These are phyloP conservation scores for Anas capensis DNA, from an alignment of 2,797 vertebrate genomes.

Conservation along the genomic window DNA sequence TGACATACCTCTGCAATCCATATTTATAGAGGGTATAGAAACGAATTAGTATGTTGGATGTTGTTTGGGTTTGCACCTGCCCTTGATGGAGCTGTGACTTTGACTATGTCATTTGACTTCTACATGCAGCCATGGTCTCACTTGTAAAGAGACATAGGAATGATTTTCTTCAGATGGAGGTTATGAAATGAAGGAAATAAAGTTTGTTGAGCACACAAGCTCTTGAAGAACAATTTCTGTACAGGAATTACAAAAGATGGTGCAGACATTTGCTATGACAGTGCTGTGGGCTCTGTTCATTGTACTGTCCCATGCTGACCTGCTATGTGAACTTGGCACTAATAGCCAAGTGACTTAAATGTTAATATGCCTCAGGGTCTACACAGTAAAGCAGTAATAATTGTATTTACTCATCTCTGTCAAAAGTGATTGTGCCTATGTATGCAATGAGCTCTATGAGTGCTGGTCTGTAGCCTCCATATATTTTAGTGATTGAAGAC, in stretches of 20 bases:
- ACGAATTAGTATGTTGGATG: not conserved
- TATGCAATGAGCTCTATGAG: not conserved
- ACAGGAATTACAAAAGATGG: not conserved
- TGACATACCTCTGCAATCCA: not conserved
- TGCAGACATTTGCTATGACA: not conserved
- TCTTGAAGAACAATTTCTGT: not conserved
- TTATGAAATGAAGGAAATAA: not conserved
- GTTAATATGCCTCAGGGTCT: not conserved
- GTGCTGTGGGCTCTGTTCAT: not conserved
- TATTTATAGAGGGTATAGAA: not conserved
- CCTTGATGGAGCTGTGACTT: not conserved
- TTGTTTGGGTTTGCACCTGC: not conserved
- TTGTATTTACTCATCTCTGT: not conserved
- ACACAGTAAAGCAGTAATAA: not conserved
- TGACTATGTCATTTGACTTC: not conserved
- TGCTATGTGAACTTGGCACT: not conserved
- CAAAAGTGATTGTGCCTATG: accelerated
- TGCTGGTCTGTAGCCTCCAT: not conserved
- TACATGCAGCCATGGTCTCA: not conserved
- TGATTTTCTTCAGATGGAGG: not conserved
- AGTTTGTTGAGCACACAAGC: not conserved
- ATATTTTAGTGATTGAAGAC: not conserved
- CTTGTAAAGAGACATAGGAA: not conserved
- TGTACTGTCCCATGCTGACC: accelerated
- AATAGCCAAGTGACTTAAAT: not conserved